These are phyloP conservation scores for Plusia festucae DNA, from an alignment of 2,888 invertebrate species.

Conservation along the genomic window DNA sequence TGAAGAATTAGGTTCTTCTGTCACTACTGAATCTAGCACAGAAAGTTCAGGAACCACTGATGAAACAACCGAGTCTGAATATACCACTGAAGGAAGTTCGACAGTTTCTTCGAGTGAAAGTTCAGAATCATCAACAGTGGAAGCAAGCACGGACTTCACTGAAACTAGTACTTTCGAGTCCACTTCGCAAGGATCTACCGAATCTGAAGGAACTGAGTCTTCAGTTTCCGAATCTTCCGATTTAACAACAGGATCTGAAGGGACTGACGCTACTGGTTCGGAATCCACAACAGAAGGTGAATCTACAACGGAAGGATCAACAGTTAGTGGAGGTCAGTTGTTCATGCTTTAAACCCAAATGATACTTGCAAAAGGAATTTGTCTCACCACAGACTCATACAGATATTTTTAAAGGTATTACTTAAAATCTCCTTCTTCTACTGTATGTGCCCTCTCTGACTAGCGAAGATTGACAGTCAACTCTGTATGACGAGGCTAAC, in stretches of 20 bases:
- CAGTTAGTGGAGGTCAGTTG: constrained; percentile 15
- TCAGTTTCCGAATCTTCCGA: constrained; percentile 9
- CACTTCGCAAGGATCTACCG: constrained; percentile 18
- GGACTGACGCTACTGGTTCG: constrained; percentile 9
- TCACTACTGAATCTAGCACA: constrained; percentile 16
- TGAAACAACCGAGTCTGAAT: constrained; percentile 6
- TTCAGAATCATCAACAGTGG: constrained; percentile 5
- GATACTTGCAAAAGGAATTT: too few species aligned
- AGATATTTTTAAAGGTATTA: too few species aligned
- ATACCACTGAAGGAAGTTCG: constrained; percentile 38
- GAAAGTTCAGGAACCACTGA: constrained; percentile 15
- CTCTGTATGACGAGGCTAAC: too few species aligned
- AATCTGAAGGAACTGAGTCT: constrained; percentile 13
- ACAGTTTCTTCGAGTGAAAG: constrained; percentile 28
- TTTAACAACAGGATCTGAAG: constrained; percentile 13
- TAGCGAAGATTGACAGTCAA: too few species aligned
- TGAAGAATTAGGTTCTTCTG: constrained; percentile 13
- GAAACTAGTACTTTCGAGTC: constrained; percentile 9
- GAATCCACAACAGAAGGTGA: constrained; percentile 32
- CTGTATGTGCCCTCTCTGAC: too few species aligned
- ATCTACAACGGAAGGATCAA: constrained; percentile 39
- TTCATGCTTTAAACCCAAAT: too few species aligned
- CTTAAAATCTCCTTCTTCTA: too few species aligned
- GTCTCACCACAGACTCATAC: too few species aligned
- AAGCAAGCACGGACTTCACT: background rate